phyloP scores from a whole-genome alignment of 2,113 vertebrate genomes.

The Peromyscus leucopus region DNA sequence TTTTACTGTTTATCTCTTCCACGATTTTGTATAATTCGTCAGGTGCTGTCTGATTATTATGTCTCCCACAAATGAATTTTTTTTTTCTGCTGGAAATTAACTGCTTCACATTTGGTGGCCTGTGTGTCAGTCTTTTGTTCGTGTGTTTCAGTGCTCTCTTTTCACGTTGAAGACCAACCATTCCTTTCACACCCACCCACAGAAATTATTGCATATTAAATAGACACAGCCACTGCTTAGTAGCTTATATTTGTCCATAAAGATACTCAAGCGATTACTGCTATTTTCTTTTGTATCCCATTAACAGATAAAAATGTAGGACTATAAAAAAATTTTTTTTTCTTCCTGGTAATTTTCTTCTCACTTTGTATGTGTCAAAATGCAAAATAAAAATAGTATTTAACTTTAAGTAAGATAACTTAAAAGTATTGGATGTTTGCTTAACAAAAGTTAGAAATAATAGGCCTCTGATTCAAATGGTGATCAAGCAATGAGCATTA shows the following conservation, averaged over 20 bases:
- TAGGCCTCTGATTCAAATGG: neutral
- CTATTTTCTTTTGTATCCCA: neutral
- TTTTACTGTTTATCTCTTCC: slow-evolving; percentile 15
- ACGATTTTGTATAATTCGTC: neutral
- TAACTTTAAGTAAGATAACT: neutral
- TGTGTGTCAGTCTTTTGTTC: neutral
- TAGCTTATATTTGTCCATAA: neutral
- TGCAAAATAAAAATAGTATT: slow-evolving; percentile 11
- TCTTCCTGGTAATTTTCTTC: neutral
- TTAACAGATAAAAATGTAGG: neutral
- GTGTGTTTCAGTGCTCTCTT: neutral
- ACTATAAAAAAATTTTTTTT: neutral
- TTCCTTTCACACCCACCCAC: neutral
- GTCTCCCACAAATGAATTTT: neutral
- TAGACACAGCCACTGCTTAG: neutral
- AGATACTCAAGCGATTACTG: neutral
- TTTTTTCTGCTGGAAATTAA: slow-evolving; percentile 15
- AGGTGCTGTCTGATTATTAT: neutral
- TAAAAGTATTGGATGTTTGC: neutral
- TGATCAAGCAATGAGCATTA: neutral
- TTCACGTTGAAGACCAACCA: neutral
- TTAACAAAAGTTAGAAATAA: slow-evolving; percentile 40
- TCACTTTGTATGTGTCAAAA: slow-evolving; percentile 19
- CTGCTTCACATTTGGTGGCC: neutral
- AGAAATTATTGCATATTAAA: neutral